These are phyloP conservation scores for Lomographa bimaculata DNA, from an alignment of 2,888 invertebrate genomes.

Conservation along the genomic window DNA sequence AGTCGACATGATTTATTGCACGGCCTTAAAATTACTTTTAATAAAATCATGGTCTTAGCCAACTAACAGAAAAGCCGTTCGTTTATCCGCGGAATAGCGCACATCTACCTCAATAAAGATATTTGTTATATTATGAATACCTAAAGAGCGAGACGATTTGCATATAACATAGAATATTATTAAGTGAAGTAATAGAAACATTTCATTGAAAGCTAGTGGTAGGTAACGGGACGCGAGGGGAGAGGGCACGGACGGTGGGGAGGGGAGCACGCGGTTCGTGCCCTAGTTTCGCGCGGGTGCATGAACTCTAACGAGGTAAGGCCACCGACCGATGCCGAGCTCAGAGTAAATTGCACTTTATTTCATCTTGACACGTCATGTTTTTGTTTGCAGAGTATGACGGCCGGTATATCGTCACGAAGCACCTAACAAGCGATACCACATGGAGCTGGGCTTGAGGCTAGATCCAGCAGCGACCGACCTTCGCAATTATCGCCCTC, in stretches of 20 bases:
- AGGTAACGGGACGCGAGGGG: slow-evolving; percentile 67
- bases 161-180: slow-evolving; percentile 45
- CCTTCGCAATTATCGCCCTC: slow-evolving; percentile 75
- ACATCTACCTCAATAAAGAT: slow-evolving; percentile 29
- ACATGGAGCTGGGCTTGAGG: slow-evolving; percentile 71
- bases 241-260: slow-evolving; percentile 43
- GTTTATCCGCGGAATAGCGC: slow-evolving; percentile 22
- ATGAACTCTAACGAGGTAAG: slow-evolving; percentile 84
- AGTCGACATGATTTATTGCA: slow-evolving; percentile 37
- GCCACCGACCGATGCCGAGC: slow-evolving; percentile 74
- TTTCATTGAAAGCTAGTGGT: slow-evolving; percentile 78
- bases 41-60: slow-evolving; percentile 35
- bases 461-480: slow-evolving; percentile 75
- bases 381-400: slow-evolving; percentile 41
- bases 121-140: slow-evolving; percentile 28
- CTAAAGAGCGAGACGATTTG: slow-evolving; percentile 35
- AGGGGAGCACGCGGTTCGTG: slow-evolving; percentile 74
- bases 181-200: slow-evolving; percentile 58
- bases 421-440: slow-evolving; percentile 73
- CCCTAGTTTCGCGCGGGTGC: slow-evolving; percentile 82
- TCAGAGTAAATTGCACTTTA: slow-evolving; percentile 62
- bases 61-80: slow-evolving; percentile 31
- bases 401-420: slow-evolving; percentile 70
- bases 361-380: slow-evolving; percentile 40
- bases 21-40: slow-evolving; percentile 49